Percentiles rank a stretch among this genome's conserved stretches.
Evolutionary conservation across 1,140 invertebrate species (phyloP).

Genomic region (Campodea augens): DNA sequence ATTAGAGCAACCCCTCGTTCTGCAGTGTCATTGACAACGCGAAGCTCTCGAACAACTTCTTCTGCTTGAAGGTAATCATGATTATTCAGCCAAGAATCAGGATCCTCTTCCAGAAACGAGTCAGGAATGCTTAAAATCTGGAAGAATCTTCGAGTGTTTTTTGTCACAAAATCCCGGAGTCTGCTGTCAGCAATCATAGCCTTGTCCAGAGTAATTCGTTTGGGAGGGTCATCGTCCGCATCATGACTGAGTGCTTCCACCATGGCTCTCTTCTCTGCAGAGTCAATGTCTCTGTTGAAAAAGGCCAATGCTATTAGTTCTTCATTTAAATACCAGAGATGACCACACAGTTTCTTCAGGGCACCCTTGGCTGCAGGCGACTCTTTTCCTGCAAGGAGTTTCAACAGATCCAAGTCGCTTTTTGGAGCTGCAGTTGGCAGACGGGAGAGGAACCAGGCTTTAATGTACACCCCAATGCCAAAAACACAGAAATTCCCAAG

Average conservation of each 20-base stretch:
- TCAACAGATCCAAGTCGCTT: slow-evolving; percentile 17
- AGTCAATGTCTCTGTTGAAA: slow-evolving; percentile 18
- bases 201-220: no score
- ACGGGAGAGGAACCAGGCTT: slow-evolving; percentile 17
- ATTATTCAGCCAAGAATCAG: slow-evolving; percentile 11
- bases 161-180: no score
- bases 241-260: no score
- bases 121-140: slow-evolving; percentile 6
- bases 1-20: slow-evolving; percentile 18
- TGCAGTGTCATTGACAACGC: slow-evolving; percentile 17
- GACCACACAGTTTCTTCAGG: slow-evolving; percentile 15
- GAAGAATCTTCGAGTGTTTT: slow-evolving; percentile 14
- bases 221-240: no score
- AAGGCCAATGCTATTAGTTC: slow-evolving; percentile 16
- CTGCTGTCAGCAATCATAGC: no score
- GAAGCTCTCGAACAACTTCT: slow-evolving; percentile 11
- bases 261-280: slow-evolving; percentile 14
- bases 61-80: slow-evolving; percentile 9
- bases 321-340: slow-evolving; percentile 20
- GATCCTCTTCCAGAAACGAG: slow-evolving; percentile 14
- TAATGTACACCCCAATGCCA: slow-evolving; percentile 15
- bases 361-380: slow-evolving; percentile 13
- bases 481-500: slow-evolving; percentile 17
- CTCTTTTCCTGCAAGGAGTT: slow-evolving; percentile 15
- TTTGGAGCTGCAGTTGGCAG: slow-evolving; percentile 12